Evolutionary conservation across 2,113 vertebrate genomes (phyloP), one percentile per base, ranked within the genome.

Genomic region (Campylorhamphus procurvoides): DNA sequence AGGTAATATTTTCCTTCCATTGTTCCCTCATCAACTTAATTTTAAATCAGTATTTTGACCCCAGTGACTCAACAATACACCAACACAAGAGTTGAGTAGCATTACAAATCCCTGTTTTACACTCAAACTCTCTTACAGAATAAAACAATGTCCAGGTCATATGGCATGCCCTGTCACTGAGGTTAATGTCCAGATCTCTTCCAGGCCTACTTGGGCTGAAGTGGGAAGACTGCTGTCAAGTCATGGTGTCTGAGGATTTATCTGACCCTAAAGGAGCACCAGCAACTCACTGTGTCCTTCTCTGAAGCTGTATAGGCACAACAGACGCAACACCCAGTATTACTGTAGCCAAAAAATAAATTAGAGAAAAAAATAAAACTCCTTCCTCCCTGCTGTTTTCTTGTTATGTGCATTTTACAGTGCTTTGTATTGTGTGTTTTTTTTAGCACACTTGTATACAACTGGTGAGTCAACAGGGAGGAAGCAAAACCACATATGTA

Each of bases 391-490:
- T 92, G 56, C 49, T 86, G 64, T 92, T 96, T 90, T 3, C 50
- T 76, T 82, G 33, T 87, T 80, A 28, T 74, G 78, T 81, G 64
- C 49, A 64, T 92, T 93, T 95, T 56, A 93, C 64, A 66, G 92
- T 44, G 27, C 55, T 90, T 88, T 92, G 52, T 90, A 27, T 53
- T 85, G 35, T 63, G 63, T 47, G 10, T 53, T 59, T 55, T 55
- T 96, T 91, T 93, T 19, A 83, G 52, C 33, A 37, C 84, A 55
- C 68, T 93, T 90, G 16, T 92, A 33, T 53, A 88, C 76, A 90
- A 64, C 69, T 82, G 29, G n/a, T 94, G 92, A 95, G 88, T 96
- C 92, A 96, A 84, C 68, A 72, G 68, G 56, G 92, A 90, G 27
- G 53, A 88, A 92, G 52, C 75, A 93, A 85, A 86, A 7, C 11